A percentile compares a stretch with the other conserved stretches of the same genome.
phyloP scores from a whole-genome alignment of 1,140 invertebrate species.

The Oncopeltus fasciatus region DNA sequence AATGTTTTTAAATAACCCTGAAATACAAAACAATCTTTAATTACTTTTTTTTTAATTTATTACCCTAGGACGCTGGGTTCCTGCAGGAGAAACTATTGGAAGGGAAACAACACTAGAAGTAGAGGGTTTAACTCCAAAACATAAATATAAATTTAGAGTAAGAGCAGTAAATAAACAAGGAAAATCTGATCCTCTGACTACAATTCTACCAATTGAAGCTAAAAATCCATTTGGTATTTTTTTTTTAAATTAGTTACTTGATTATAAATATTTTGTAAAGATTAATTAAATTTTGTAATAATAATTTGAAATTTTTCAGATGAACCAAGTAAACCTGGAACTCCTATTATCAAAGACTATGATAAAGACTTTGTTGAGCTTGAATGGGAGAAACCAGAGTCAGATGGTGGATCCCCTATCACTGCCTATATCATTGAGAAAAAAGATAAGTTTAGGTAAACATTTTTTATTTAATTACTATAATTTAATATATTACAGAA shows the following conservation, averaged over 20 bases:
- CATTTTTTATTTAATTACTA: background rate
- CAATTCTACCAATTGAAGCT: slow-evolving; percentile 79
- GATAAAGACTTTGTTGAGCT: slow-evolving; percentile 87
- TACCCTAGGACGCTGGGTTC: slow-evolving; percentile 75
- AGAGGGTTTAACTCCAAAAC: slow-evolving; percentile 67
- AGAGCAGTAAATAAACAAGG: slow-evolving; percentile 91
- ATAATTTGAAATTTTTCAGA: slow-evolving; percentile 32
- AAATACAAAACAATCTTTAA: no score
- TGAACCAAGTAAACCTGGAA: slow-evolving; percentile 70
- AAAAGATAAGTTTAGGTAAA: slow-evolving; percentile 63
- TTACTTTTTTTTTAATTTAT: no score
- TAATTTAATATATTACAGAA: background rate
- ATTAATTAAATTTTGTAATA: background rate
- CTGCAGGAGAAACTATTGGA: slow-evolving; percentile 74
- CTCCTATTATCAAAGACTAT: slow-evolving; percentile 79
- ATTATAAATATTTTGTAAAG: background rate
- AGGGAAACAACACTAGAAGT: slow-evolving; percentile 54
- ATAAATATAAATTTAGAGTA: slow-evolving; percentile 94
- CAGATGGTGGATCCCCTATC: slow-evolving; percentile 78
- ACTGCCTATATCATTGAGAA: slow-evolving; percentile 92
- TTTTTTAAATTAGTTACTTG: background rate
- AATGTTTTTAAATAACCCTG: no score
- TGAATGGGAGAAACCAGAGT: slow-evolving; percentile 75
- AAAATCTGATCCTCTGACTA: slow-evolving; percentile 81
- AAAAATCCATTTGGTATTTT: slow-evolving; percentile 87